phyloP scores from a whole-genome alignment of 2,113 vertebrate species.

The Trachemys scripta region DNA sequence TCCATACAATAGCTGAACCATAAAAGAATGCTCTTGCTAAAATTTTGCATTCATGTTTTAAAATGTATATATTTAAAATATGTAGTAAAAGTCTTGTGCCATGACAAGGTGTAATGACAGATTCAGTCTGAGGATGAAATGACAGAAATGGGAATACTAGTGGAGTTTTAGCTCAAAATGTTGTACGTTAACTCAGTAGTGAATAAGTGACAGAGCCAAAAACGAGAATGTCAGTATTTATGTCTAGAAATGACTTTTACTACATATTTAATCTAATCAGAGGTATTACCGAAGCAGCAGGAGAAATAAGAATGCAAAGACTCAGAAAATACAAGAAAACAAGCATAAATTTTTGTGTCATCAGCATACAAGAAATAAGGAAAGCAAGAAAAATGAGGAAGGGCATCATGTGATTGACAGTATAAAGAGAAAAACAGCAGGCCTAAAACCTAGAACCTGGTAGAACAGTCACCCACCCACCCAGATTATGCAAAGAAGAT shows the following conservation, averaged over 20 bases:
- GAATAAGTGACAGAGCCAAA: not conserved
- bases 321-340: not conserved
- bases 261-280: not conserved
- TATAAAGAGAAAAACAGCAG: not conserved
- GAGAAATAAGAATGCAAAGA: not conserved
- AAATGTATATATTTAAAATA: not conserved
- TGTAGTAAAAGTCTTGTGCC: not conserved
- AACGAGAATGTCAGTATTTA: not conserved
- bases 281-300: not conserved
- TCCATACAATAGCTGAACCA: not conserved
- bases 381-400: not conserved
- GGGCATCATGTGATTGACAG: not conserved
- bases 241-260: accelerated
- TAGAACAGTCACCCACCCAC: not conserved
- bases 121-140: not conserved
- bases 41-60: not conserved
- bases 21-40: not conserved
- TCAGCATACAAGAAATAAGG: not conserved
- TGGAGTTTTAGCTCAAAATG: not conserved
- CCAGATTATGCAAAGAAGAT: not conserved
- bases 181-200: not conserved
- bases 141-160: not conserved
- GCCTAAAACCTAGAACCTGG: not conserved
- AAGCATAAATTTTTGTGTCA: not conserved
- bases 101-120: not conserved